Evolutionary conservation across 1,140 invertebrate species (phyloP).

Genomic region (Chrysomallon squamiferum): DNA sequence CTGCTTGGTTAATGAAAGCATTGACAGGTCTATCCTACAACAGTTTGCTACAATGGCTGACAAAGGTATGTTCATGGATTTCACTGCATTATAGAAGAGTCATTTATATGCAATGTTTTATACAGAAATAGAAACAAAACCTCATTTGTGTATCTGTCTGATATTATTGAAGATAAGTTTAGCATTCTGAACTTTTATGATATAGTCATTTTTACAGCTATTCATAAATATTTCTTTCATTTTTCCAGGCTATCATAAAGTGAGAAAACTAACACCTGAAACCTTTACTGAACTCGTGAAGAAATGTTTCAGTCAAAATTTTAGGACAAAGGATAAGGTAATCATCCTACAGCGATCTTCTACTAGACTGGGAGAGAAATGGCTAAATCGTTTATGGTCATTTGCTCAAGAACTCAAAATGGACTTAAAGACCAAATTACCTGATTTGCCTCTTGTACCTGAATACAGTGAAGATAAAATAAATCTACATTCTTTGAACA

Average conservation of each 20-base stretch:
- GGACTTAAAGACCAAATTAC: neutral
- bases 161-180: neutral
- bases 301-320: neutral
- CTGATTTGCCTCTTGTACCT: slow-evolving; percentile 6
- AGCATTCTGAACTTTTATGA: too few species aligned
- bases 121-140: neutral
- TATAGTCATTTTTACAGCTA: too few species aligned
- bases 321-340: neutral
- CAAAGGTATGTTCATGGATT: neutral
- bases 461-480: neutral
- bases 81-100: neutral
- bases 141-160: neutral
- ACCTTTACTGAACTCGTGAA: neutral
- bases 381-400: slow-evolving; percentile 11
- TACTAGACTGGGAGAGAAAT: neutral
- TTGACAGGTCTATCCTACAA: neutral
- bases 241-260: neutral
- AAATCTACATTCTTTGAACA: slow-evolving; percentile 4
- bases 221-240: neutral
- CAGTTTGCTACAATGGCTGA: neutral
- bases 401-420: neutral
- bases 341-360: neutral
- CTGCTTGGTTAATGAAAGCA: neutral
- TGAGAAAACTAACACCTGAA: neutral
- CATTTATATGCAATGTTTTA: neutral